These are phyloP conservation scores for Zosterops pallidus DNA, from an alignment of 2,113 vertebrate species.

Conservation along the genomic window DNA sequence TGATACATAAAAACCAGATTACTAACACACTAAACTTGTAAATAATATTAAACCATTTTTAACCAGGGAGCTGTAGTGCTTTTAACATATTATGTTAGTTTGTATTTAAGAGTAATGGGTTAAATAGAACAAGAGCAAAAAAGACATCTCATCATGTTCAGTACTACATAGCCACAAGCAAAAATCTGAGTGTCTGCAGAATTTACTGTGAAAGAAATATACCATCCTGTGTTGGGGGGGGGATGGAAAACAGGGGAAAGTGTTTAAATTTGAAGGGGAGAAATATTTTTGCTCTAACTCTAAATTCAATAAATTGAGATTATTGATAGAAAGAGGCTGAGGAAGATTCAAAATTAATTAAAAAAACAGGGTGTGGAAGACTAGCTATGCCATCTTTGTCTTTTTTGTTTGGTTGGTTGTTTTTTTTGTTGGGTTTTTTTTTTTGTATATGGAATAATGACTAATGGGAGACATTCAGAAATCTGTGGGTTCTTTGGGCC, in stretches of 20 bases:
- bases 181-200: background rate
- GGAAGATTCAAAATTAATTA: background rate
- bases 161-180: background rate
- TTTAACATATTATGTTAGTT: background rate
- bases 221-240: background rate
- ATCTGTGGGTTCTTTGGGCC: background rate
- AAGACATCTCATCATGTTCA: background rate
- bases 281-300: background rate
- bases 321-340: background rate
- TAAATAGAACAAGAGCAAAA: background rate
- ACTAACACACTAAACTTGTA: background rate
- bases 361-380: background rate
- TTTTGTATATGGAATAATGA: fast-evolving
- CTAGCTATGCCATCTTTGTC: fast-evolving
- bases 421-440: background rate
- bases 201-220: background rate
- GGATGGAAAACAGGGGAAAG: background rate
- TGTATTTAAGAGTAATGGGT: background rate
- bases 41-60: constrained; percentile 9
- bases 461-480: background rate
- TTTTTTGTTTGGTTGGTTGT: no score
- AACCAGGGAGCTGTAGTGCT: background rate
- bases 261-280: background rate
- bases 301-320: background rate
- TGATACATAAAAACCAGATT: background rate